A percentile compares a stretch with the other conserved stretches of the same genome.
Conservation (phyloP, 1,140 invertebrate species). For the Drosophila trapezifrons region DNA sequence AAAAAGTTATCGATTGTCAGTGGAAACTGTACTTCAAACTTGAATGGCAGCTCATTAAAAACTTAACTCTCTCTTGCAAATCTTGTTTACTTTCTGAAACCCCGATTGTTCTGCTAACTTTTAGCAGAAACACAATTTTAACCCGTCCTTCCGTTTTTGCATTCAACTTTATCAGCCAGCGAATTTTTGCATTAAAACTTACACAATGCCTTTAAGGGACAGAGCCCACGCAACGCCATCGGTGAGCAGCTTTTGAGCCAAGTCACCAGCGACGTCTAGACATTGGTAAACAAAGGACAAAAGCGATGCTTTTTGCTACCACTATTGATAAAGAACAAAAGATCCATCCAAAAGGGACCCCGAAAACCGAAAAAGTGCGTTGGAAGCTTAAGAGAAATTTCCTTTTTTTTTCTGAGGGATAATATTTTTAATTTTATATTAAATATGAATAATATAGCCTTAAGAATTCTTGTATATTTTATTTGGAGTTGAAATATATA, state of each 20-base stretch:
- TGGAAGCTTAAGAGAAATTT: slow-evolving; percentile 22
- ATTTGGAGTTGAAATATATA: not conserved
- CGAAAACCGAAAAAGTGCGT: slow-evolving; percentile 39
- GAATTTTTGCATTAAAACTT: slow-evolving; percentile 48
- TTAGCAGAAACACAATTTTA: slow-evolving; percentile 11
- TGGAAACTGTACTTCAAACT: not conserved
- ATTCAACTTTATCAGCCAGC: slow-evolving; percentile 25
- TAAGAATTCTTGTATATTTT: not conserved
- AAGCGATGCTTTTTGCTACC: slow-evolving; percentile 48
- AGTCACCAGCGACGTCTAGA: slow-evolving; percentile 75
- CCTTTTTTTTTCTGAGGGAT: not conserved
- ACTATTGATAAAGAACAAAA: slow-evolving; percentile 49
- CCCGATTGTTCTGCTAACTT: slow-evolving; percentile 5
- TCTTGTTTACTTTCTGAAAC: not conserved
- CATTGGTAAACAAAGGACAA: slow-evolving; percentile 75
- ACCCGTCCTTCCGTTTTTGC: slow-evolving; percentile 1
- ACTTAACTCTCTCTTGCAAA: slow-evolving; percentile 1
- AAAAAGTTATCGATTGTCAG: slow-evolving; percentile 4
- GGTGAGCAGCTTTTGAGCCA: slow-evolving; percentile 29
- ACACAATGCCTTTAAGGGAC: slow-evolving; percentile 41
- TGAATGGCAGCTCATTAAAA: slow-evolving; percentile 13
- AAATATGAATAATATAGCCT: too few relatives aligned
- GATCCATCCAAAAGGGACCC: slow-evolving; percentile 13
- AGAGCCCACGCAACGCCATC: slow-evolving; percentile 17
- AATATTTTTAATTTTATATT: not conserved